Conservation (phyloP, 2,888 invertebrate species). For the Palloptera scutellata region DNA sequence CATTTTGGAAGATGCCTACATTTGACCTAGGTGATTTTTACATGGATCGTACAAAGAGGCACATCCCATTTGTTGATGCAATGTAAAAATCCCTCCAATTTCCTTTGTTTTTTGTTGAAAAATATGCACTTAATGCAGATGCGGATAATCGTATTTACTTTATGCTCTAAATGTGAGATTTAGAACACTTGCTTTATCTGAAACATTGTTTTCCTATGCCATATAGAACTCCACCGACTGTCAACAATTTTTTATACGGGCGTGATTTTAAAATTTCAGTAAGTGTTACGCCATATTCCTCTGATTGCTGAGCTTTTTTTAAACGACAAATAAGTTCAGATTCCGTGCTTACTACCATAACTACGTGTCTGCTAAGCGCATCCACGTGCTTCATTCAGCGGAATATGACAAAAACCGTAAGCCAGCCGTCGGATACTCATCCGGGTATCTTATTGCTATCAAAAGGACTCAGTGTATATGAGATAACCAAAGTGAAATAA, state of each 20-base stretch:
- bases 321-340: slow-evolving; percentile 9
- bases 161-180: slow-evolving; percentile 6
- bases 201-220: slow-evolving; percentile 13
- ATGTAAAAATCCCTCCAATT: slow-evolving; percentile 12
- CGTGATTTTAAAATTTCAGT: slow-evolving; percentile 9
- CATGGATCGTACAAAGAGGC: slow-evolving; percentile 14
- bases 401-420: too few species aligned
- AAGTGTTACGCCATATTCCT: slow-evolving; percentile 6
- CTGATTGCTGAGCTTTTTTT: slow-evolving; percentile 12
- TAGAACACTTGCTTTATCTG: slow-evolving; percentile 18
- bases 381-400: slow-evolving; percentile 29
- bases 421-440: too few species aligned
- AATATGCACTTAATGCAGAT: not conserved
- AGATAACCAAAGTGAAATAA: too few species aligned
- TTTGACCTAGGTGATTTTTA: slow-evolving; percentile 17
- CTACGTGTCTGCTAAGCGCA: slow-evolving; percentile 13
- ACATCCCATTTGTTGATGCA: slow-evolving; percentile 11
- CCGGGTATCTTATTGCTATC: too few species aligned
- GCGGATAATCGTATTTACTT: slow-evolving; percentile 14
- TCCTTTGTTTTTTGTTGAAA: not conserved
- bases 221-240: slow-evolving; percentile 11
- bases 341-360: slow-evolving; percentile 2
- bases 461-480: too few species aligned
- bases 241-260: too few species aligned
- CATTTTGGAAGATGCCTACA: slow-evolving; percentile 12